Evolutionary conservation across 1,140 invertebrate species (phyloP).

Genomic region (Bemisia tabaci): DNA sequence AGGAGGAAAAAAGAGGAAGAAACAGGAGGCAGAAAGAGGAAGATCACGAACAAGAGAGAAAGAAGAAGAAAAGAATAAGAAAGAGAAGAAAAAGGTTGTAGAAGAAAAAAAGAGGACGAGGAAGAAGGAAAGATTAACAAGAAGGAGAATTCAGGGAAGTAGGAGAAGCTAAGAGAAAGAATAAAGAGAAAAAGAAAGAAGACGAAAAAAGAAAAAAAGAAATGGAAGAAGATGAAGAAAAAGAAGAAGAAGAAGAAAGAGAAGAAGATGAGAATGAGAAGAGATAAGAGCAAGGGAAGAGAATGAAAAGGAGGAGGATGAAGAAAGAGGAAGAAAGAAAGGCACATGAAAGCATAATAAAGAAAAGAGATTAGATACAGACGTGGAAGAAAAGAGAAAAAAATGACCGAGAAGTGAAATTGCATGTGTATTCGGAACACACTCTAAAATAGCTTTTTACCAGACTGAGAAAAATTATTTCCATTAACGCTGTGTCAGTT

Average conservation of each 20-base stretch:
- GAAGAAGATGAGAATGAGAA: background rate
- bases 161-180: constrained; percentile 2
- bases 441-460: too few species aligned
- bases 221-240: background rate
- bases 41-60: background rate
- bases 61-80: background rate
- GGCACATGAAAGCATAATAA: background rate
- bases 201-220: background rate
- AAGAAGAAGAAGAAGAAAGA: constrained; percentile 1
- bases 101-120: constrained; percentile 6
- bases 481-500: too few species aligned
- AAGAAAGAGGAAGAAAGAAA: constrained; percentile 3
- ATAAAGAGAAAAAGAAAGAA: background rate
- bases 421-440: too few species aligned
- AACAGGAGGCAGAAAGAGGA: constrained; percentile 1
- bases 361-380: constrained; percentile 2
- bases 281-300: background rate
- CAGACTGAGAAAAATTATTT: too few species aligned
- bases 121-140: constrained; percentile 2
- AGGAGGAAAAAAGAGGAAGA: constrained; percentile 1
- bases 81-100: constrained; percentile 1
- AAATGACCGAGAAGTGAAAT: background rate
- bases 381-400: background rate
- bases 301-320: background rate
- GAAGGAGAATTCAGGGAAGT: background rate